Base-by-base conservation (phyloP, 2,888 invertebrate species). In the Lasioglossum figueresi region DNA sequence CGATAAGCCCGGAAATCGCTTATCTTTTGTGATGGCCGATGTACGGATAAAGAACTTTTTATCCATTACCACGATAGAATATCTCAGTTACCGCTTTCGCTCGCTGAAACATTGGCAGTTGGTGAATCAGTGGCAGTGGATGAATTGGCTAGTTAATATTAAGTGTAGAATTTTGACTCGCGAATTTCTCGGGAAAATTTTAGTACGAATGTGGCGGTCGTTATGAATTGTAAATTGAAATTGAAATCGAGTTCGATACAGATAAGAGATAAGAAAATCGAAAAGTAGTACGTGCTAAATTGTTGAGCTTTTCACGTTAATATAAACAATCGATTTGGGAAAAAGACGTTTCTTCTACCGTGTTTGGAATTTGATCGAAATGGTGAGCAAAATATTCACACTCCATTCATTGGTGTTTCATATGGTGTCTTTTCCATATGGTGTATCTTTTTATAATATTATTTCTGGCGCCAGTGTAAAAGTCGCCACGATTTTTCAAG, bases 31-130 rank as follows among this genome's bases (percentile, higher is more conserved):
- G 56, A 82, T 80, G 76, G 68, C 34, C 63, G 72, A 84, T 91
- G 82, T 89, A 74, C 78, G 82, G 89, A 90, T 90, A 88, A 90
- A 83, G 75, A 82, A 72, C 76, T 84, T 83, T 87, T 90, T 88
- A 88, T 82, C 85, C 82, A 82, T 76, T 80, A 71, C 66, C 82
- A 88, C 66, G 85, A 76, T 37, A 76, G 52, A 80, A 81, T 86
- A 86, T 81, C 81, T 81, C 74, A 82, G 79, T 81, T 43, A 16
- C 68, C 71, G 82, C 48, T 82, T 79, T 68, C 59, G 34, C 75
- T 52, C 37, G 40, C 45, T 68, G 63, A 37, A 45, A 68, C n/a
- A 71, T 68, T 48, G 71, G 48, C 27, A 85, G 82, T 5, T 63
- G 43, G 72, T 43, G 71, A 71, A 84, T 59, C 27, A n/a, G n/a